A percentile compares a stretch with the other conserved stretches of the same genome.
These are phyloP conservation scores for Keiferia lycopersicella DNA, from an alignment of 2,888 invertebrate species.

Conservation along the genomic window DNA sequence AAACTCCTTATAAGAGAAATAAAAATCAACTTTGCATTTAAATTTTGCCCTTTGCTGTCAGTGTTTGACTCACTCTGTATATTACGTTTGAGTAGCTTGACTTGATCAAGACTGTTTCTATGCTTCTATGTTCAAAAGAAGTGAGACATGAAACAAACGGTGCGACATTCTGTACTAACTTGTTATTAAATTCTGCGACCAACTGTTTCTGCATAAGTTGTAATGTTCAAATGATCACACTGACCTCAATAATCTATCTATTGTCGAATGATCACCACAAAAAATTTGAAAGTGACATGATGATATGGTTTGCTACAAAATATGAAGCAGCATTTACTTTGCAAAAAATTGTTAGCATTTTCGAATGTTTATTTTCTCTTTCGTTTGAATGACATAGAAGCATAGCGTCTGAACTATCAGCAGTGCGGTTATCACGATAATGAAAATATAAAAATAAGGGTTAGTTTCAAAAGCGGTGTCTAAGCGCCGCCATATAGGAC, in stretches of 20 bases:
- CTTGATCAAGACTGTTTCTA: not conserved
- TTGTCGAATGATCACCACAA: too few relatives aligned
- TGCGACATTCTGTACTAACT: conserved; percentile 3
- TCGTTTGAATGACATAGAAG: conserved; percentile 8
- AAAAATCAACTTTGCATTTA: too few relatives aligned
- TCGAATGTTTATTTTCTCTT: not conserved
- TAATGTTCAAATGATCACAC: too few relatives aligned
- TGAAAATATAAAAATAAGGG: conserved; percentile 20
- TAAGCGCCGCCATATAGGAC: not conserved
- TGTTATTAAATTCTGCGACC: not conserved
- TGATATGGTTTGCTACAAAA: conserved; percentile 2
- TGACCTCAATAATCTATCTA: too few relatives aligned
- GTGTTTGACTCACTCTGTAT: too few relatives aligned
- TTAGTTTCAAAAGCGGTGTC: conserved; percentile 34
- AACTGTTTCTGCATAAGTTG: too few relatives aligned
- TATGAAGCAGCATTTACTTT: conserved; percentile 2
- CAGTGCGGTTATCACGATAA: conserved; percentile 31
- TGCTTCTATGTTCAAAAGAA: conserved; percentile 4
- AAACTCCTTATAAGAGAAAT: too few relatives aligned
- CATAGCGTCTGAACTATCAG: conserved; percentile 14
- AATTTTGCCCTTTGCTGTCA: too few relatives aligned
- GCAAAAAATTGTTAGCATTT: not conserved
- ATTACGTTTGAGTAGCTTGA: not conserved
- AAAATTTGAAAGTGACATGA: not conserved
- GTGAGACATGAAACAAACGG: not conserved